Evolutionary conservation across 2,113 vertebrate genomes (phyloP), one percentile per base, ranked within the genome.

Genomic region (Irena cyanogastra): DNA sequence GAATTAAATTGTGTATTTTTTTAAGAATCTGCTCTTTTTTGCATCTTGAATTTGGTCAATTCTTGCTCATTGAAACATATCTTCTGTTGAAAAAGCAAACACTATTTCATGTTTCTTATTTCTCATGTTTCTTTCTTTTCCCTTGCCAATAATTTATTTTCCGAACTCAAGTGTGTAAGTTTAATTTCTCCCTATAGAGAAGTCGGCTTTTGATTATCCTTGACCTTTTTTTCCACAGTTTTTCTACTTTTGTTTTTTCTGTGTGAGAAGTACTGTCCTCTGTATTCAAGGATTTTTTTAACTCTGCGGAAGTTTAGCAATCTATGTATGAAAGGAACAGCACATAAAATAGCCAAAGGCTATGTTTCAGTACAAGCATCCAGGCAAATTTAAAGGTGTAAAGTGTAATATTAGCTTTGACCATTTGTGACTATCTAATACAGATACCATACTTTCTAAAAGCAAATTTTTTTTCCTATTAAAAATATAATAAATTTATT

Each of bases 181-280:
- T 76, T 45, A 57, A 53, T 64, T 85, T 59, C 9, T 60, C 26
- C 35, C 30, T 56, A 23, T 26, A 41, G 9, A 61, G 24, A 60
- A 20, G 1, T 23, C 1, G 0, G 14, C 1, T 68, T 3, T 91
- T 28, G 52, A n/a, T 31, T 33, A 63, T 44, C 9, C 6, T 44
- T 50, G 15, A 28, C 1, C 6, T 77, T 85, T 24, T 26, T 41
- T 5, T 30, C 37, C 27, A 11, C 3, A 24, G 1, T 22, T 72
- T 59, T 72, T 39, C 17, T 68, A 2, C 3, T 68, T 77, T 16
- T 57, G 3, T 57, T 4, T 57, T 85, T 69, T 37, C 7, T 35
- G 2, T 54, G 7, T 33, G 27, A 16, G 7, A 94, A 90, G 13
- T 37, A 69, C 4, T 53, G 14, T 35, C 18, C 8, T 52, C 7